These are phyloP conservation scores for Sander lucioperca DNA, from an alignment of 2,113 vertebrate species.

Conservation along the genomic window DNA sequence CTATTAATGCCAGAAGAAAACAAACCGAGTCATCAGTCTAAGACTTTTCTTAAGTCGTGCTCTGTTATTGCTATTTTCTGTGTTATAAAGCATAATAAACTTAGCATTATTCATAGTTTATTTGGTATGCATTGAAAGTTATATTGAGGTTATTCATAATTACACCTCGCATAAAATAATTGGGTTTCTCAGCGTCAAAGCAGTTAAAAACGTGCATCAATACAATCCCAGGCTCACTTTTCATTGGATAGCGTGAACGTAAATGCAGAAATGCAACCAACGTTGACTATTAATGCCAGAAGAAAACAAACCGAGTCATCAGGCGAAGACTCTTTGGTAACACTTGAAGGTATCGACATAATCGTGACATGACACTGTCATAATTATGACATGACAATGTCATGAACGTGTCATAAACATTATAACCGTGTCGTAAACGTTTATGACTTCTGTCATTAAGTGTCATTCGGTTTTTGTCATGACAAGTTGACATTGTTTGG, in stretches of 20 bases:
- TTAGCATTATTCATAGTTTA: background rate
- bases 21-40: background rate
- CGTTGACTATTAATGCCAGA: background rate
- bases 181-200: conserved; percentile 31
- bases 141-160: conserved; percentile 49
- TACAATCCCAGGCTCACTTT: background rate
- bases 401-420: no score
- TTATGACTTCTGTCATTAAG: no score
- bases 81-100: background rate
- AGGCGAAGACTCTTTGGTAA: background rate
- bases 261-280: no score
- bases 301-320: background rate
- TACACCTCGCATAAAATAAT: conserved; percentile 51
- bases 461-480: no score
- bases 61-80: background rate
- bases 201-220: conserved; percentile 30
- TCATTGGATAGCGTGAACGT: conserved; percentile 27
- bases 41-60: background rate
- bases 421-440: no score
- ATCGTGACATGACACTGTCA: no score
- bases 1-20: background rate
- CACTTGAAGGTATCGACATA: no score
- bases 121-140: background rate
- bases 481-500: no score
- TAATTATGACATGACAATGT: no score